phyloP scores from a whole-genome alignment of 2,113 vertebrate genomes.

The Chloebia gouldiae region DNA sequence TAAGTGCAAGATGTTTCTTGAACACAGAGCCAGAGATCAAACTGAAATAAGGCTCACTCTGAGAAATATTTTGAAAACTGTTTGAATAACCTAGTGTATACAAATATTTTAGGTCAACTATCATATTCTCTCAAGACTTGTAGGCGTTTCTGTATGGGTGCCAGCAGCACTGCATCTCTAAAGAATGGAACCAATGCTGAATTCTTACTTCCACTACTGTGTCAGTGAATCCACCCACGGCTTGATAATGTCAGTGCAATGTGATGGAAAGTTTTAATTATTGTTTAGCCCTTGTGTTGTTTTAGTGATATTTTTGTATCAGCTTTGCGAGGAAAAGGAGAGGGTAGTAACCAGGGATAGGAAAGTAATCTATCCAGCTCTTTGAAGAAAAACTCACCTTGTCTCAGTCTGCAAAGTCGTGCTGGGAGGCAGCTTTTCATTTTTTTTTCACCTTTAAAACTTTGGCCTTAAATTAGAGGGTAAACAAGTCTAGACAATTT shows the following conservation, averaged over 20 bases:
- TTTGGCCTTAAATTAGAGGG: neutral
- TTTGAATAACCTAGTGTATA: constrained; percentile 57
- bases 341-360: neutral
- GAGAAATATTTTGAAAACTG: constrained; percentile 53
- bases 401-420: neutral
- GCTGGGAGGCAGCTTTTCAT: neutral
- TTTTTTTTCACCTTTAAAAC: neutral
- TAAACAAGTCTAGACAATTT: neutral
- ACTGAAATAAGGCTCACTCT: constrained; percentile 19
- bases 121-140: constrained; percentile 50
- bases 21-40: constrained; percentile 36
- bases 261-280: constrained; percentile 46
- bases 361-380: neutral
- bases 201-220: constrained; percentile 45
- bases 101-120: constrained; percentile 62
- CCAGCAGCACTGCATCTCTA: constrained; percentile 40
- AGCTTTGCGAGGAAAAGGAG: neutral
- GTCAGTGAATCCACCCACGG: constrained; percentile 40
- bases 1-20: constrained; percentile 51
- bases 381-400: neutral
- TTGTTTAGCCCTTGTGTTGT: neutral
- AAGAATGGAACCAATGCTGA: constrained; percentile 52
- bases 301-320: neutral
- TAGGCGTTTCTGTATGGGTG: constrained; percentile 44
- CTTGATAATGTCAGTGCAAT: constrained; percentile 34